Evolutionary conservation across 2,113 vertebrate species (phyloP), one percentile per base, ranked within the genome.

Genomic region (Chionomys nivalis): DNA sequence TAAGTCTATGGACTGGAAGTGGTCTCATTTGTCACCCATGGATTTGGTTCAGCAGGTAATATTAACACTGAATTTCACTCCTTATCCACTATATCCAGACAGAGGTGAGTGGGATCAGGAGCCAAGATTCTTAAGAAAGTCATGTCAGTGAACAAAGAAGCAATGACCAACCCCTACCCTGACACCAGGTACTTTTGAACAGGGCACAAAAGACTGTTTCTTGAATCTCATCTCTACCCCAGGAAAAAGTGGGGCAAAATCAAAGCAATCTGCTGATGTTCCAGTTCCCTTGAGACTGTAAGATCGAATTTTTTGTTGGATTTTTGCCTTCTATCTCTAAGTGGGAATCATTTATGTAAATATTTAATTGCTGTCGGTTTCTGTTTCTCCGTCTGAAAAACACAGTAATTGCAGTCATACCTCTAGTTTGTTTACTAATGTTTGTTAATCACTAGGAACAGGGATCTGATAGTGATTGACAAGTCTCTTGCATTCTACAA

Each of bases 371-470:
- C 77, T 88, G 21, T 73, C 39, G 42, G 68, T 79, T 87, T 97
- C 81, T 88, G 42, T 94, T 93, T 94, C 75, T 89, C 94, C 87
- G 88, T 72, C 79, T 96, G 87, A 96, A 96, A 97, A 96, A 85
- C 19, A 36, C 61, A 23, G 28, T 76, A 77, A 88, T 7, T 73
- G 89, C 44, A 93, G 36, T 85, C 83, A 75, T 44, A 81, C 65
- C 36, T 88, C 96, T 68, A 82, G 91, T 68, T 92, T 63, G 83
- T 81, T 96, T 75, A 81, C 61, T 89, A 79, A 49, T 39, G 65
- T 95, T 47, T 93, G 58, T 90, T 95, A 94, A 75, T 63, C 88
- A 89, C 49, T 39, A 87, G 86, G 55, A 55, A 83, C 23, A 79
- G 63, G 72, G 63, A 49, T 87, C 91, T 42, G 47, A 87, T 6